Evolutionary conservation across 2,888 invertebrate species (phyloP), one percentile per base, ranked within the genome.

Genomic region (Pristionchus japonicus): DNA sequence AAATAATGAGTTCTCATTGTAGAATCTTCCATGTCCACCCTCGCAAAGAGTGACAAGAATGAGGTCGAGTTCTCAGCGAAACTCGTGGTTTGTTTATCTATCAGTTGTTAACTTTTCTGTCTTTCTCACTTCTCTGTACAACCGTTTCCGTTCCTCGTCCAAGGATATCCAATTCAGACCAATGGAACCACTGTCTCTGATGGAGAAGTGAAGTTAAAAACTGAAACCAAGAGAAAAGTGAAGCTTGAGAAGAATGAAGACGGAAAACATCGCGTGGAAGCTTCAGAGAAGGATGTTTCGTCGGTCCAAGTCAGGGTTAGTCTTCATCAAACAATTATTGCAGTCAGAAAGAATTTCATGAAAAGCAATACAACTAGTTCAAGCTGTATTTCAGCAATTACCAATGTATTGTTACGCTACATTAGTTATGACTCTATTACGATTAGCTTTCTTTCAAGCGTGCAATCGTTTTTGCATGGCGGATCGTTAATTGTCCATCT

Each of bases 141-240:
- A 3, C 3, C 37, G 1, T 40, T 40, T 34, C 43, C 43, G 6
- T 20, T 52, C 52, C 9, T 52, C 52, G 17, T 52, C 43, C 43
- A 43, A 43, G 43, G 43, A 9, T 11, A 43, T 9, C 11, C 43
- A 9, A 11, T 43, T 43, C 40, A 85, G 85, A 17, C 85, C 0
- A 85, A 85, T n/a, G 85, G 85, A 0, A 17, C 43, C 20, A 85
- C 85, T 2, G 85, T 61, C n/a, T 11, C n/a, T n/a, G 85, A 85
- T 43, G 64, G 40, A 52, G 85, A 85, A 61, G 15, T 85, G 61
- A 85, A 85, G 64, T 15, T 85, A 11, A 64, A 27, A 4, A 9
- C 37, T 20, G 85, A 85, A 23, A 64, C 40, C n/a, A 85, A 85
- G 64, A 61, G 49, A 43, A 85, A 85, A 37, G 37, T 64, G 40